Conservation (phyloP, 2,797 vertebrate genomes). For the Poecilia gillii region DNA sequence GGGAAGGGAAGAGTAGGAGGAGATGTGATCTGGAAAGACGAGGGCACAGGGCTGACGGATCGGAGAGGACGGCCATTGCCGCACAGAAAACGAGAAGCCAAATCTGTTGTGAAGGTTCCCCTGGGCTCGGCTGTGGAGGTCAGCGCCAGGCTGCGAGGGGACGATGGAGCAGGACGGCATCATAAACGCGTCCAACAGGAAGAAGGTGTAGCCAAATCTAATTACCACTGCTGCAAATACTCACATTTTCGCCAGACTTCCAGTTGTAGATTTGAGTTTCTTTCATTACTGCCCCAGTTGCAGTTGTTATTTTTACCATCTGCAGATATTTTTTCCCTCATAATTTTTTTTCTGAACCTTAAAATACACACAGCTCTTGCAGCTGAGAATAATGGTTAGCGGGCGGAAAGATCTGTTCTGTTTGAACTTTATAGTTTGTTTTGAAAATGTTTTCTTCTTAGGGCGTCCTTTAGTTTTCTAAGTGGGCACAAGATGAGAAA, state of each 20-base stretch:
- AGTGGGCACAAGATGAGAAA: conserved; percentile 4
- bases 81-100: conserved; percentile 75
- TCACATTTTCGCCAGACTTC: conserved; percentile 8
- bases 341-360: conserved; percentile 4
- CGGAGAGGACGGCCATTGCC: conserved; percentile 79
- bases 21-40: conserved; percentile 79
- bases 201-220: conserved; percentile 26
- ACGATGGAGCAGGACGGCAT: conserved; percentile 55
- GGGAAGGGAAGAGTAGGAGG: conserved; percentile 43
- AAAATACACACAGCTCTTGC: not conserved
- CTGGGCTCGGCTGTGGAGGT: conserved; percentile 79
- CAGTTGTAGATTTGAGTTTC: not conserved
- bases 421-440: conserved; percentile 41
- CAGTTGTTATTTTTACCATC: conserved; percentile 4
- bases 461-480: not conserved
- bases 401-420: conserved; percentile 14
- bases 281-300: not conserved
- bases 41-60: conserved; percentile 78
- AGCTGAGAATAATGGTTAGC: conserved; percentile 24
- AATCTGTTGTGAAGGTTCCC: conserved; percentile 85
- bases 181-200: conserved; percentile 37
- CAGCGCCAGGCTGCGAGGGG: conserved; percentile 73
- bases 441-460: conserved; percentile 31
- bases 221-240: conserved; percentile 18
- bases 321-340: conserved; percentile 1